Base-by-base conservation (phyloP, 2,888 invertebrate species). In the Eupsilia transversa region DNA sequence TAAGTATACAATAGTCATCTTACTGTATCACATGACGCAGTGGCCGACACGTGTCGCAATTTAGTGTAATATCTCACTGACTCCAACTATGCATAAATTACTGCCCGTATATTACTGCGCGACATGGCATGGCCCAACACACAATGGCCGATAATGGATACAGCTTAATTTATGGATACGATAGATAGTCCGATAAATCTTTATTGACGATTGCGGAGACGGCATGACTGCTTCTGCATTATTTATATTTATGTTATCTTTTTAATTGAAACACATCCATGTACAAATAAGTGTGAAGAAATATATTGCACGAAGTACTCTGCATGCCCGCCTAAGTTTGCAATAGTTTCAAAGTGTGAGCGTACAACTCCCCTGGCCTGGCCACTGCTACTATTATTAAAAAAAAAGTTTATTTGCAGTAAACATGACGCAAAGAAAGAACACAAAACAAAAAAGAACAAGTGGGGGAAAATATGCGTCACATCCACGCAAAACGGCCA, bases 51-150 rank as follows among this genome's bases (percentile, higher is more conserved):
- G 33, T 63, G 57, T 59, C 14, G 6, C 54, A 56, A 69, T 83
- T 65, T 52, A 79, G 38, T 65, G 38, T 67, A 56, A 70, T 46
- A 33, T n/a, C 20, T 67, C 27, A 41, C 49, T 65, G 64, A 59
- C 38, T 71, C 41, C 30, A 63, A 65, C 66, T 35, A 70, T 64
- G 74, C 74, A 80, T 81, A 80, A 63, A 80, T 83, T 84, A 74
- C 35, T 38, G 46, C 17, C 61, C 33, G 17, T 49, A 27, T 67
- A 30, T 67, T 46, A 49, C 17, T 17, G 35, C 20, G 35, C 23
- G 77, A 57, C 61, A 46, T 77, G 41, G 82, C 60, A 35, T 65
- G 54, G 49, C n/a, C 46, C n/a, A n/a, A 14, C 33, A 65, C 43
- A 54, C 77, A 82, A 10, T 35, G 83, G 59, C 35, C 27, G 78